Percentiles rank a stretch among this genome's conserved stretches.
phyloP scores from a whole-genome alignment of 2,113 vertebrate species.

The Ascaphus truei region DNA sequence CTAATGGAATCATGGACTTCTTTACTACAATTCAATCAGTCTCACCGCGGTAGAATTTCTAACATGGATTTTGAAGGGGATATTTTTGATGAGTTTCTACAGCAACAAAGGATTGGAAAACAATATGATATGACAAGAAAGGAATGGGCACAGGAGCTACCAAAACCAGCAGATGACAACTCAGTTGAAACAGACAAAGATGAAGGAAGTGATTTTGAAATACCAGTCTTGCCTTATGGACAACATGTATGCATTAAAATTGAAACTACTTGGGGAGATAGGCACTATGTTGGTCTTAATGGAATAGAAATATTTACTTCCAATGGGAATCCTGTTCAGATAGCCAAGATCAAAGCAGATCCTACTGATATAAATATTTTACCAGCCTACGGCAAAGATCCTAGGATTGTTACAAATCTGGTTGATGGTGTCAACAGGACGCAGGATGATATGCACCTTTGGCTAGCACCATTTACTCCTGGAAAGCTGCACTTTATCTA shows the following conservation, averaged over 20 bases:
- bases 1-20: conserved; percentile 88
- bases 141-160: conserved; percentile 43
- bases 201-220: conserved; percentile 73
- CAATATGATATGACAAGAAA: conserved; percentile 36
- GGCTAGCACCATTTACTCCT: conserved; percentile 88
- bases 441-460: conserved; percentile 96
- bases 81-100: conserved; percentile 89
- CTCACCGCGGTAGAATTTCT: conserved; percentile 86
- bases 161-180: conserved; percentile 45
- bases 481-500: conserved; percentile 75
- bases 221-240: conserved; percentile 84
- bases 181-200: conserved; percentile 50
- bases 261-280: conserved; percentile 91
- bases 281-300: conserved; percentile 92
- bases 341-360: conserved; percentile 71
- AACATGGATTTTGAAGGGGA: conserved; percentile 81
- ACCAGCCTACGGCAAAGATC: conserved; percentile 83
- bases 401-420: conserved; percentile 78
- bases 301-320: conserved; percentile 90
- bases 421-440: conserved; percentile 85
- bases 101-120: conserved; percentile 64
- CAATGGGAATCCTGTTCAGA: conserved; percentile 73
- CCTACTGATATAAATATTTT: conserved; percentile 91
- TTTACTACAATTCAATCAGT: conserved; percentile 83
- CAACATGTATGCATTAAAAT: conserved; percentile 80